Base-by-base conservation (phyloP, 2,797 vertebrate species). In the Oryzias sinensis region DNA sequence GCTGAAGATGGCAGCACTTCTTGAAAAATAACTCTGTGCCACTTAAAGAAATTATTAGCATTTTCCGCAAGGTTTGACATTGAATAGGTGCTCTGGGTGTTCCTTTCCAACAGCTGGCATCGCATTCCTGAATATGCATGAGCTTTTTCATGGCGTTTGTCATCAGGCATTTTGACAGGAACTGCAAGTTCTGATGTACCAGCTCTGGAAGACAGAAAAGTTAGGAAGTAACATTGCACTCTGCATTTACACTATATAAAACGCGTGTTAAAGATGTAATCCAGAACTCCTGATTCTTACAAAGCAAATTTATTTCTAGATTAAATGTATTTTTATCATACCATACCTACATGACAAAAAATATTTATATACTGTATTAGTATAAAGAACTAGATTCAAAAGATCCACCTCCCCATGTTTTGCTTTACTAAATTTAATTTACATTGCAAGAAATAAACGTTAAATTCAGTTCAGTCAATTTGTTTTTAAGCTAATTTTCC, bases 121-220 rank as follows among this genome's bases (percentile, higher is more conserved):
- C 69, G 72, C 45, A 60, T 70, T 41, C 65, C 87, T 84, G 76
- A 85, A 85, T 87, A 83, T 87, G 82, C 77, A 84, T 81, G 50
- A 56, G 8, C 11, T 51, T 71, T 62, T 74, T 66, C 27, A 55
- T 60, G 61, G 68, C 69, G 63, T 79, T 85, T 84, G 79, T 86
- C 76, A 74, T 59, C 69, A 67, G 66, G 53, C 62, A 53, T 79
- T 82, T 71, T 69, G 72, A 79, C 68, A 44, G 51, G 69, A 67
- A 60, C 74, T 57, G 59, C 37, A 40, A 65, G 67, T 86, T 58
- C 14, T 7, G 4, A 43, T 44, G 45, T 20, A 20, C 11, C 5
- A 50, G 51, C 25, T 70, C 27, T 70, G 49, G 45, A 9, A 13
- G 41, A 57, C 20, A 52, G 65, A 67, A 65, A 62, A 68, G 52